Evolutionary conservation across 2,888 invertebrate species (phyloP).

Genomic region (Alviniconcha strummeri): DNA sequence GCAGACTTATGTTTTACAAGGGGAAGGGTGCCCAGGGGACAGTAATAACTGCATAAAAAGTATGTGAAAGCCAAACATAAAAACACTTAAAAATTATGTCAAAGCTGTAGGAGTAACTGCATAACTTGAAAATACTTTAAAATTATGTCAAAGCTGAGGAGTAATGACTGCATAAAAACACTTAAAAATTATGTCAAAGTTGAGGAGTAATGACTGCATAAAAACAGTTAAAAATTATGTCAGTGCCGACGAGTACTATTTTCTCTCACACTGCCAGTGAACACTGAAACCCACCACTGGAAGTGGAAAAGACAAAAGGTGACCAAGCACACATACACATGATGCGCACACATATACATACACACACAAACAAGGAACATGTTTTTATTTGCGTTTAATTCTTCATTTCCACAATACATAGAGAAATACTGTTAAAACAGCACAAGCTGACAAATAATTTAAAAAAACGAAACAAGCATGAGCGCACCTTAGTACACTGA

Average conservation of each 20-base stretch:
- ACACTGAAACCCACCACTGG: neutral
- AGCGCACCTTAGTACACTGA: neutral
- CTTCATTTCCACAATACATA: neutral
- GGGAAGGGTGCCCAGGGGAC: too few relatives aligned
- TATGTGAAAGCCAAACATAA: too few relatives aligned
- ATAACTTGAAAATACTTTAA: too few relatives aligned
- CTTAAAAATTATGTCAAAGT: neutral
- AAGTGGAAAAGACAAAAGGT: neutral
- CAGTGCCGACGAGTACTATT: neutral
- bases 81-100: too few relatives aligned
- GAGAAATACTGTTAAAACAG: slow-evolving; percentile 10
- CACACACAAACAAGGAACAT: neutral
- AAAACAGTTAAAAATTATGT: neutral
- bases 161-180: neutral
- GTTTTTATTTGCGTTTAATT: neutral
- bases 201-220: neutral
- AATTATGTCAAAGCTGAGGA: too few relatives aligned
- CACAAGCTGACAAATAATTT: slow-evolving; percentile 2
- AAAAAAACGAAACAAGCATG: neutral
- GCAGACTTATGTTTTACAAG: too few relatives aligned
- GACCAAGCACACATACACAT: neutral
- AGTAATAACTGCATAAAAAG: too few relatives aligned
- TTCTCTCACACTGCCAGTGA: too few relatives aligned
- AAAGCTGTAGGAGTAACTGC: too few relatives aligned
- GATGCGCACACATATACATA: neutral